A percentile compares a stretch with the other conserved stretches of the same genome.
phyloP scores from a whole-genome alignment of 37 sponge, comb jelly and placozoan species.

The Mnemiopsis leidyi region DNA sequence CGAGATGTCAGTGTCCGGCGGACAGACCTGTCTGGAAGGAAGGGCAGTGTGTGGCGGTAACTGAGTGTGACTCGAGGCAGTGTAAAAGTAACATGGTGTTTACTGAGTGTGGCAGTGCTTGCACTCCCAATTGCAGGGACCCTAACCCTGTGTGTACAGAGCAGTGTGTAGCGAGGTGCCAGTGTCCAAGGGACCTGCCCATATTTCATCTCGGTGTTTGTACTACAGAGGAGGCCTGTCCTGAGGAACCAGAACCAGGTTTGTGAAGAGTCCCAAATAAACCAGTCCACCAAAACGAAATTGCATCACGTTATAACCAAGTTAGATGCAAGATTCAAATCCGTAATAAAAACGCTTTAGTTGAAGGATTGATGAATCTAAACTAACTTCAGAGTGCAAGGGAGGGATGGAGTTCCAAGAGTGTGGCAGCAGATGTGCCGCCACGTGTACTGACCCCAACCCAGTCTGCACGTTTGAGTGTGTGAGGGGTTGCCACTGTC shows the following conservation, averaged over 20 bases:
- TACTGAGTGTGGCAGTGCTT: background rate
- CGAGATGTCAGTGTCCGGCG: constrained; percentile 15
- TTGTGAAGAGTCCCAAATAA: too few species aligned
- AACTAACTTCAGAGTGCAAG: background rate
- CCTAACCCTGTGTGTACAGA: background rate
- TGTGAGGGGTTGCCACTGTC: background rate
- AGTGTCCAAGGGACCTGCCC: background rate
- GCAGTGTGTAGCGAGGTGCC: constrained; percentile 2
- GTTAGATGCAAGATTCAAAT: too few species aligned
- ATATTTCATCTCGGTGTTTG: background rate
- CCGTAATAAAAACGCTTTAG: too few species aligned
- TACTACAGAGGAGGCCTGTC: background rate
- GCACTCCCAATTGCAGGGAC: background rate
- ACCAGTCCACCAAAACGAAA: too few species aligned
- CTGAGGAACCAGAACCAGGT: background rate
- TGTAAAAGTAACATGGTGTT: background rate
- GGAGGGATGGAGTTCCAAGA: background rate
- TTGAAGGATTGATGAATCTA: too few species aligned
- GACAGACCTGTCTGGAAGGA: constrained; percentile 21
- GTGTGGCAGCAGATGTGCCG: constrained; percentile 2
- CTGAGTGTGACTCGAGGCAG: background rate
- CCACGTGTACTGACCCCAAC: background rate
- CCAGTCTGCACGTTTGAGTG: constrained; percentile 18
- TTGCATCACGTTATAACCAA: too few species aligned
- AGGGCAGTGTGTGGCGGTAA: background rate